These are phyloP conservation scores for Augochlora pura DNA, from an alignment of 1,140 invertebrate species.

Conservation along the genomic window DNA sequence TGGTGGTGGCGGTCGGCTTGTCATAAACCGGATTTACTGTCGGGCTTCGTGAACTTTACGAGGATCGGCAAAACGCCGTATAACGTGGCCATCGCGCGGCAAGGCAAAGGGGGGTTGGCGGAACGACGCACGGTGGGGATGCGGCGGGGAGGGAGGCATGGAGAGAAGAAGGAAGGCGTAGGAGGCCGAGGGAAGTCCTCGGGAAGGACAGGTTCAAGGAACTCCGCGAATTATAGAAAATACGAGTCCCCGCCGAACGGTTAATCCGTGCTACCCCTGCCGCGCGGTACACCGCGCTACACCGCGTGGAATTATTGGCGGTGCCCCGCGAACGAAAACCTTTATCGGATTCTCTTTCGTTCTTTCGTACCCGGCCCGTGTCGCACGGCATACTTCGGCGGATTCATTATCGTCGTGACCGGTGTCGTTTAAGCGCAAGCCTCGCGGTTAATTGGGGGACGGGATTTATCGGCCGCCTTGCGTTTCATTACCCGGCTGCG, in stretches of 20 bases:
- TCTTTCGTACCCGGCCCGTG: neutral
- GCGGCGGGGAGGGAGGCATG: neutral
- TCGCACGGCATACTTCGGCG: neutral
- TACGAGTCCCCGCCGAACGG: conserved; percentile 24
- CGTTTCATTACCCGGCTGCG: neutral
- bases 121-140: neutral
- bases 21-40: conserved; percentile 76
- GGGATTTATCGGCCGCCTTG: neutral
- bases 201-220: conserved; percentile 53
- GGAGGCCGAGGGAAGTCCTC: conserved; percentile 44
- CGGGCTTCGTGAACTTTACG: conserved; percentile 74
- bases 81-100: conserved; percentile 45
- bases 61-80: conserved; percentile 72
- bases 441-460: neutral
- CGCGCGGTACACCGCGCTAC: no score
- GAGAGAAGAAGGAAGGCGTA: conserved; percentile 3
- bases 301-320: conserved; percentile 22
- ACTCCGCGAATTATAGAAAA: conserved; percentile 56
- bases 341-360: conserved; percentile 22
- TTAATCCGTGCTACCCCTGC: conserved; percentile 26
- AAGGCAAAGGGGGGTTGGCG: neutral
- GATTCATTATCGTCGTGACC: no score
- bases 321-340: conserved; percentile 10
- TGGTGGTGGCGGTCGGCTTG: conserved; percentile 71
- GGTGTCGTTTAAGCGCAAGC: no score